These are phyloP conservation scores for Cirrhinus mrigala DNA, from an alignment of 2,797 vertebrate species.

Conservation along the genomic window DNA sequence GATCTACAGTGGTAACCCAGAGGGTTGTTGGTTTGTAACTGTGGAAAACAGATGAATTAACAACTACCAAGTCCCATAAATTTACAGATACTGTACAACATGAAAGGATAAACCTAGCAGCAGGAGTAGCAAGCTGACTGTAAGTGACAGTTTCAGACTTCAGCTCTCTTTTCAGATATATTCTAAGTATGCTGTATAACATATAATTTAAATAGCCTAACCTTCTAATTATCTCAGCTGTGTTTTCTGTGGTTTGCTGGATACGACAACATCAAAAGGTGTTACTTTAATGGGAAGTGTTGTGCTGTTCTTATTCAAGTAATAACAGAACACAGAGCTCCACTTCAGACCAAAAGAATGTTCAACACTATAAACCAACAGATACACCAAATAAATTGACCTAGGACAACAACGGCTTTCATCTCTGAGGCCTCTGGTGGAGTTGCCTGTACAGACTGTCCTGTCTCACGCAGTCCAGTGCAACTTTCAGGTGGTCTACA, in stretches of 20 bases:
- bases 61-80: not conserved
- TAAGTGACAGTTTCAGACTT: not conserved
- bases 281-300: not conserved
- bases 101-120: not conserved
- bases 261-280: conserved; percentile 27
- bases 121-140: not conserved
- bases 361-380: conserved; percentile 1
- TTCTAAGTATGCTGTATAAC: not conserved
- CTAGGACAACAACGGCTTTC: not conserved
- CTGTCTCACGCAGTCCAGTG: not conserved
- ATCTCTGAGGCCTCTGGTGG: not conserved
- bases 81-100: not conserved
- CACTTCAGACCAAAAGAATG: not conserved
- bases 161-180: not conserved
- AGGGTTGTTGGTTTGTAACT: not conserved
- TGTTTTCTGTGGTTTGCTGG: not conserved
- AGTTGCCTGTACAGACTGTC: not conserved
- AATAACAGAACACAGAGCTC: conserved; percentile 9
- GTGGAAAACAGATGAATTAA: not conserved
- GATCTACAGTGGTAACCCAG: not conserved
- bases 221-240: conserved; percentile 9
- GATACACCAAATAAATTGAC: not conserved
- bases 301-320: conserved; percentile 12
- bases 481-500: conserved; percentile 39
- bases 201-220: conserved; percentile 7